These are phyloP conservation scores for Halcyon leucocephala DNA, from an alignment of 2,797 vertebrate genomes.

Conservation along the genomic window DNA sequence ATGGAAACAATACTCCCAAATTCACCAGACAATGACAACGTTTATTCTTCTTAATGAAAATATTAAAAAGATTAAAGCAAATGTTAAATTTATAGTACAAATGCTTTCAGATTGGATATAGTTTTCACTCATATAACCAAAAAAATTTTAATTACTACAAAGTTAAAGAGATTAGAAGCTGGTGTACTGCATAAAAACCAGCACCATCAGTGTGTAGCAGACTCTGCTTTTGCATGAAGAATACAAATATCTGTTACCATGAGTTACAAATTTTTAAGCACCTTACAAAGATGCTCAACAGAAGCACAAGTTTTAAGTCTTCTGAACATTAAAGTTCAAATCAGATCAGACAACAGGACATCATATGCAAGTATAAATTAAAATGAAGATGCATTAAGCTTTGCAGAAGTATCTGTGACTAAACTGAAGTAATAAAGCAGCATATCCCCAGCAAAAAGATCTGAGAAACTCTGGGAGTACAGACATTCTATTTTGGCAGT, in stretches of 20 bases:
- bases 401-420: neutral
- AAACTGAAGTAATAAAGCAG: neutral
- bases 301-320: neutral
- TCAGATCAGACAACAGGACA: neutral
- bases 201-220: neutral
- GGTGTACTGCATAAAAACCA: neutral
- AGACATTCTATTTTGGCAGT: slow-evolving; percentile 1
- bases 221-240: neutral
- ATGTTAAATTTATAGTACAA: neutral
- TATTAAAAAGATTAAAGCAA: neutral
- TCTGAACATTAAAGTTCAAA: neutral
- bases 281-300: neutral
- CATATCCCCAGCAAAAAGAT: neutral
- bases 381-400: neutral
- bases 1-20: neutral
- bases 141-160: neutral
- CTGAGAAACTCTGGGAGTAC: neutral
- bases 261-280: neutral
- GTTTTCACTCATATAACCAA: neutral
- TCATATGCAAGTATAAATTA: neutral
- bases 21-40: neutral
- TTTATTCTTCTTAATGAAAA: neutral
- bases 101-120: neutral
- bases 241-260: neutral
- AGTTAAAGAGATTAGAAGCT: neutral